phyloP scores from a whole-genome alignment of 2,113 vertebrate genomes.

The Mixornis gularis region DNA sequence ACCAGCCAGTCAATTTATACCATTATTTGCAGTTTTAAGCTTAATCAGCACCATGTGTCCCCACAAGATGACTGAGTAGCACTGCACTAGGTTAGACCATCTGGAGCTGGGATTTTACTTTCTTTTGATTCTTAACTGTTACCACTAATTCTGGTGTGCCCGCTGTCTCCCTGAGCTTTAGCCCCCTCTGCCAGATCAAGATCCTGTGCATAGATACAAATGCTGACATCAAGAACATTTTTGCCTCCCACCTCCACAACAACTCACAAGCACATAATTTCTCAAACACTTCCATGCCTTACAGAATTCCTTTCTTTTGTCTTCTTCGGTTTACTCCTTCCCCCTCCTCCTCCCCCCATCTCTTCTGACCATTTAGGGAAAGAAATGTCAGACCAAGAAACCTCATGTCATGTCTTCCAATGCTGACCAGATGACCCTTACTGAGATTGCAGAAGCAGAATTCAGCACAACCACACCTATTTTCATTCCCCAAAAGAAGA shows the following conservation, averaged over 20 bases:
- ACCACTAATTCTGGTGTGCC: constrained; percentile 1
- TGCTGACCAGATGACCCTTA: neutral
- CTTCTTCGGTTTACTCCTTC: neutral
- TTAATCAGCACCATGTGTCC: constrained; percentile 47
- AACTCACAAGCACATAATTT: neutral
- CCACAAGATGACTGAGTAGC: constrained; percentile 8
- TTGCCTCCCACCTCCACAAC: neutral
- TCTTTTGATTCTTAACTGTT: constrained; percentile 15
- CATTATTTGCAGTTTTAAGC: constrained; percentile 22
- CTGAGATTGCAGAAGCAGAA: neutral
- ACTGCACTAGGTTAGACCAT: constrained; percentile 29
- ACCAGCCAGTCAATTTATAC: constrained; percentile 32
- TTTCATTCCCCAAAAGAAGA: neutral
- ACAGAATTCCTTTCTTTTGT: neutral
- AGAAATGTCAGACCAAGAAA: neutral
- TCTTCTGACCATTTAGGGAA: neutral
- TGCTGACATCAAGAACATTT: neutral
- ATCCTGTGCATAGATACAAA: neutral
- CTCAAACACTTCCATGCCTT: neutral
- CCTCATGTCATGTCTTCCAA: neutral
- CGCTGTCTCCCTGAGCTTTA: neutral
- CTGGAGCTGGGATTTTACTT: neutral
- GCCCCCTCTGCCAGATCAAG: constrained; percentile 1
- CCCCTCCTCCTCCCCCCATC: neutral
- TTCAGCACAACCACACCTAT: neutral